Conservation (phyloP, 2,797 vertebrate genomes). For the Spea hammondii region DNA sequence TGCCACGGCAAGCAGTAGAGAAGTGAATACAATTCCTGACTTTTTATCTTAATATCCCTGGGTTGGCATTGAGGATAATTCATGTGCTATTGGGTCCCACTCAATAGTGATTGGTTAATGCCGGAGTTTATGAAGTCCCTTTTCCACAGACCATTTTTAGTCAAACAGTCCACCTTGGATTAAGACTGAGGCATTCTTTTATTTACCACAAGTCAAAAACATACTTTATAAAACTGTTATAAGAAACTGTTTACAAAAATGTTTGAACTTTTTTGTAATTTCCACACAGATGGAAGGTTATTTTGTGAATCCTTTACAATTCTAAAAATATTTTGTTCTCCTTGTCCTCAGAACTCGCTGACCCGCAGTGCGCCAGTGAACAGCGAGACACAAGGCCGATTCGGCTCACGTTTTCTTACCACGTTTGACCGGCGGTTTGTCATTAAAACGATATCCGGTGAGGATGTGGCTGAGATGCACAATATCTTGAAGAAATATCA, state of each 20-base stretch:
- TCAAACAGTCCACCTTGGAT: no score
- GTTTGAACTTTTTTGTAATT: no score
- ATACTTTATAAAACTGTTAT: no score
- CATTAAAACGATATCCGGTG: slow-evolving; percentile 90
- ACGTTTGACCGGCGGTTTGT: slow-evolving; percentile 90
- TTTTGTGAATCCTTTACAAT: no score
- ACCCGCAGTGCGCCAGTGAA: slow-evolving; percentile 87
- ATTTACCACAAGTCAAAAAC: neutral
- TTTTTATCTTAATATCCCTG: neutral
- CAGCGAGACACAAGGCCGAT: slow-evolving; percentile 88
- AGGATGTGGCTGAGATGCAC: slow-evolving; percentile 95
- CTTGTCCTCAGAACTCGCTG: slow-evolving; percentile 79
- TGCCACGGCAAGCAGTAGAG: no score
- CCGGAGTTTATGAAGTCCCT: no score
- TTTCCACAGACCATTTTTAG: no score
- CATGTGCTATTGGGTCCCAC: no score
- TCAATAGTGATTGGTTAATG: no score
- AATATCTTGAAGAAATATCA: slow-evolving; percentile 96
- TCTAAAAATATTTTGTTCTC: neutral
- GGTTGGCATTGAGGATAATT: no score
- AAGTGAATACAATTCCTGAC: neutral
- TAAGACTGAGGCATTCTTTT: neutral
- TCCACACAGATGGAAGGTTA: no score
- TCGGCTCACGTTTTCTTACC: slow-evolving; percentile 87
- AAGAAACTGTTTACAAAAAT: no score